A percentile compares a stretch with the other conserved stretches of the same genome.
Conservation (phyloP, 2,113 vertebrate genomes). For the Bombycilla garrulus region DNA sequence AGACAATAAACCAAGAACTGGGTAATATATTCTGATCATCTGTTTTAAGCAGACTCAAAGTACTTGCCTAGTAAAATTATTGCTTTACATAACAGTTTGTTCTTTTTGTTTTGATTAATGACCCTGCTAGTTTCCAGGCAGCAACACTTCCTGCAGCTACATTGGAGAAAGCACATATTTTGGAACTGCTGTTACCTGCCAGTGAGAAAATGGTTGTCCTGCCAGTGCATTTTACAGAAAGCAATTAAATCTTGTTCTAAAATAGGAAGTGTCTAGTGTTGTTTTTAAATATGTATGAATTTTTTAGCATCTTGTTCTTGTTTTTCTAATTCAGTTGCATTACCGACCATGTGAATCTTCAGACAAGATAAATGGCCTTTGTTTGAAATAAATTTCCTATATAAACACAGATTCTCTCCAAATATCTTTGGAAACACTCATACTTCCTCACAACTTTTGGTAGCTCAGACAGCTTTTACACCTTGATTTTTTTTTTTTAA, state of each 20-base stretch:
- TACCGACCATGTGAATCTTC: neutral
- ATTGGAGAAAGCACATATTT: neutral
- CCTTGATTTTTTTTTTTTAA: neutral
- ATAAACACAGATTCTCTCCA: neutral
- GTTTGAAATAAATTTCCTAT: slow-evolving; percentile 27
- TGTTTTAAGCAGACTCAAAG: neutral
- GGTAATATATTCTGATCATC: neutral
- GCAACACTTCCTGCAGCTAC: neutral
- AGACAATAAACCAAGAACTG: neutral
- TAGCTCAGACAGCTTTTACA: neutral
- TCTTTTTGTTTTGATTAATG: slow-evolving; percentile 38
- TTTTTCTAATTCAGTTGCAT: neutral
- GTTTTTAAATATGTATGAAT: neutral
- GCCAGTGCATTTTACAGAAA: neutral
- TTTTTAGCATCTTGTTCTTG: neutral
- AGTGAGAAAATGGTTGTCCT: slow-evolving; percentile 15
- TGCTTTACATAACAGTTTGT: neutral
- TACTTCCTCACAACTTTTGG: neutral
- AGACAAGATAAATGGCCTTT: neutral
- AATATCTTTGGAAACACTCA: neutral
- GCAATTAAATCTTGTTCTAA: neutral
- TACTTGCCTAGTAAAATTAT: neutral
- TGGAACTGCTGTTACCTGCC: neutral
- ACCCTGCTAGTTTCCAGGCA: neutral
- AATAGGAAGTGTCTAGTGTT: neutral